phyloP scores from a whole-genome alignment of 2,888 invertebrate species.

The Macrostomum cliftonense region DNA sequence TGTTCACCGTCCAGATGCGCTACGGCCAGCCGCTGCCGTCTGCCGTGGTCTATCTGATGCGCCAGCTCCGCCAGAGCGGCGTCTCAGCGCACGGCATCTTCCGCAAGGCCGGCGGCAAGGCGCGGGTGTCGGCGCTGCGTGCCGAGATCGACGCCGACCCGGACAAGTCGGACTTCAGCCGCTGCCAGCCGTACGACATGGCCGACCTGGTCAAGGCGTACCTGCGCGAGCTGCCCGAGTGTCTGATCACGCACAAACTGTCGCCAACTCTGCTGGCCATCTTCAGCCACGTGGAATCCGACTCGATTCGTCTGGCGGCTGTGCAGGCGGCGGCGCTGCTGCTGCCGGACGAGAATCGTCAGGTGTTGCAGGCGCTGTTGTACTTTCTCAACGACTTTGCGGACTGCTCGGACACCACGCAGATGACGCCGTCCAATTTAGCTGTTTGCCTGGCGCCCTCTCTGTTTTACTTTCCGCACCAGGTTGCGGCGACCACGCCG shows the following conservation, averaged over 20 bases:
- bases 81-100: constrained; percentile 79
- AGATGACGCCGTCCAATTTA: constrained; percentile 85
- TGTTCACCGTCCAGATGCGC: constrained; percentile 62
- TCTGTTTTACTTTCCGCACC: constrained; percentile 46
- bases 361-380: constrained; percentile 67
- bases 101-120: constrained; percentile 74
- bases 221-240: constrained; percentile 82
- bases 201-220: constrained; percentile 90
- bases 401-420: constrained; percentile 37
- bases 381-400: constrained; percentile 61
- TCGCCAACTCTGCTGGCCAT: constrained; percentile 84
- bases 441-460: constrained; percentile 86
- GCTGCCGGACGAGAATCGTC: constrained; percentile 80
- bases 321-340: constrained; percentile 68
- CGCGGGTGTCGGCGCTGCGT: no score
- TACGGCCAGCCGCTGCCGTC: constrained; percentile 71
- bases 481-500: constrained; percentile 15
- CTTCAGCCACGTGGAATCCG: constrained; percentile 39
- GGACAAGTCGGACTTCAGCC: constrained; percentile 42
- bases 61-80: constrained; percentile 65
- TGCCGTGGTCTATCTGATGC: constrained; percentile 64
- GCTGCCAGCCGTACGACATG: constrained; percentile 76
- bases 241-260: constrained; percentile 72
- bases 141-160: no score
- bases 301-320: constrained; percentile 51